phyloP scores from a whole-genome alignment of 2,797 vertebrate genomes.

The Odontamblyopus rebecca region DNA sequence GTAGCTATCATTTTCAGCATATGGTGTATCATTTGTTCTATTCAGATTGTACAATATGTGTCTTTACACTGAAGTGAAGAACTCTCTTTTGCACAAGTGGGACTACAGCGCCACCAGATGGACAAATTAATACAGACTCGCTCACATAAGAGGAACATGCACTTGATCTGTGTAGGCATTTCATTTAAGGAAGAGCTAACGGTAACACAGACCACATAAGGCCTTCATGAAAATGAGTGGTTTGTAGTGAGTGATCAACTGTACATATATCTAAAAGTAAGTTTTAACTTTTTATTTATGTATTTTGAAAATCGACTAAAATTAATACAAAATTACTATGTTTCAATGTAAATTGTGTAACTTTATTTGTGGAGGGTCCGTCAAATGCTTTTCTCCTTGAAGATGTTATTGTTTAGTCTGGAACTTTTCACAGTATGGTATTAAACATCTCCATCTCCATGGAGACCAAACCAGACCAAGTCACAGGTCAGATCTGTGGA shows the following conservation, averaged over 20 bases:
- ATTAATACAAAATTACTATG: no score
- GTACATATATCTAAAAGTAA: not conserved
- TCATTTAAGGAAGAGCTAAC: not conserved
- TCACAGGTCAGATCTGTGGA: no score
- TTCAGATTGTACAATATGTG: not conserved
- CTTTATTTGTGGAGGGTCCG: no score
- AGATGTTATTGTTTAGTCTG: no score
- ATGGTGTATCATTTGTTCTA: no score
- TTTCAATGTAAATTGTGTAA: no score
- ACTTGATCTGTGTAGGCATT: slow-evolving; percentile 1
- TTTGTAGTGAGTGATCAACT: not conserved
- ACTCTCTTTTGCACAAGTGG: not conserved
- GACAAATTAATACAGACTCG: slow-evolving; percentile 9
- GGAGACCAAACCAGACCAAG: no score
- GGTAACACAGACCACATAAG: not conserved
- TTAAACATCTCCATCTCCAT: no score
- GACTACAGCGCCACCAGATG: slow-evolving; percentile 35
- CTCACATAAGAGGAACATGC: not conserved
- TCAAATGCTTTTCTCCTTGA: no score
- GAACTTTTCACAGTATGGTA: no score
- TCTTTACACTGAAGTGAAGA: not conserved
- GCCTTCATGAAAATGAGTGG: not conserved
- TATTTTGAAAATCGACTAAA: not conserved
- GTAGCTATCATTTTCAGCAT: not conserved
- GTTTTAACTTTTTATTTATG: not conserved